Base-by-base conservation (phyloP, 2,888 invertebrate genomes). In the Drosophila atripex region DNA sequence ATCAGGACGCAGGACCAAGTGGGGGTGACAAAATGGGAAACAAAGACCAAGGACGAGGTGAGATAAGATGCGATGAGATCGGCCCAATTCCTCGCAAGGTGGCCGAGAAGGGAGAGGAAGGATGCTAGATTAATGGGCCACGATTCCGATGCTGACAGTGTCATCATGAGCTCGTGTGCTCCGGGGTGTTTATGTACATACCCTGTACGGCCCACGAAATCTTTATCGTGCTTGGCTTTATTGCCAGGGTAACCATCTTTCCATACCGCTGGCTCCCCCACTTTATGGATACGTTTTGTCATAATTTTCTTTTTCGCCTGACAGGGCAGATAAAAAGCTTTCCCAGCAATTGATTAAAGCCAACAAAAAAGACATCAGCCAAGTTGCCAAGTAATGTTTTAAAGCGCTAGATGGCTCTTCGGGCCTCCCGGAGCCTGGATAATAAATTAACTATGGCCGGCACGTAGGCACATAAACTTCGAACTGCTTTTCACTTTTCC, bases 371-470 rank as follows among this genome's bases (percentile, higher is more conserved):
- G 60, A 80, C 68, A 71, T 80, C 75, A 78, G 52, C 28, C 61
- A 64, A 54, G 56, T 64, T 61, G 55, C 30, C 63, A 51, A 68
- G 63, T 55, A 85, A 63, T 56, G 65, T 69, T 87, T 87, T 87
- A 87, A 87, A 80, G 68, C 64, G 45, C 58, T 63, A 55, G 52
- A 43, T 49, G 38, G 23, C 12, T 9, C 28, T 28, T 28, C 28
- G 5, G 8, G 14, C 8, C 25, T 4, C 12, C 12, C 4, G 28
- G 21, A 6, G 28, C 32, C 60, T 61, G 63, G 63, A 79, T 83
- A 77, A 86, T 77, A 88, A 88, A 82, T 82, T 88, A 80, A 68
- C 80, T 57, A 88, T 88, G 88, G 78, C 87, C 69, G 53, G 69
- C 80, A 82, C 80, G 80, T 82, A 83, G 80, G 28, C 66, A 56